phyloP scores from a whole-genome alignment of 2,113 vertebrate species.

The Proteles cristata region DNA sequence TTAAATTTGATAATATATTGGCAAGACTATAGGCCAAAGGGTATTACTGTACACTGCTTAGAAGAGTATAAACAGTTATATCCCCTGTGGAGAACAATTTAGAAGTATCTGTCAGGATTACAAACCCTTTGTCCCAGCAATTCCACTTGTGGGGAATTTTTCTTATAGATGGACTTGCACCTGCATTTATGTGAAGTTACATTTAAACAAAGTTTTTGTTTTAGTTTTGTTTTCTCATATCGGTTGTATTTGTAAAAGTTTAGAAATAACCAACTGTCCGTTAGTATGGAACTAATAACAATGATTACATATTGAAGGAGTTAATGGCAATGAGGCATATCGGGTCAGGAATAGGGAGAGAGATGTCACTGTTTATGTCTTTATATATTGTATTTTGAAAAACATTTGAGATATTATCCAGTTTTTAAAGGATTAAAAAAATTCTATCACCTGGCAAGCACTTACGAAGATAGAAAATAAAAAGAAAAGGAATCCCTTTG shows the following conservation, averaged over 20 bases:
- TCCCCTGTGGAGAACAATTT: neutral
- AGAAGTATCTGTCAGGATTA: neutral
- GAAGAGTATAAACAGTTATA: neutral
- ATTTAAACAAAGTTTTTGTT: neutral
- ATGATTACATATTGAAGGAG: neutral
- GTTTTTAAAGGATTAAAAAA: neutral
- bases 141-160: slow-evolving; percentile 7
- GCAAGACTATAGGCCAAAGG: neutral
- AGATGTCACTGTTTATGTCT: neutral
- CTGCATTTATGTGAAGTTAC: neutral
- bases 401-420: neutral
- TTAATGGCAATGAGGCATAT: neutral
- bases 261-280: neutral
- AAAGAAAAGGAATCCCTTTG: neutral
- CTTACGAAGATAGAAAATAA: slow-evolving; percentile 1
- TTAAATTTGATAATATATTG: slow-evolving; percentile 15
- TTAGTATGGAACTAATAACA: neutral
- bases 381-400: slow-evolving; percentile 14
- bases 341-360: neutral
- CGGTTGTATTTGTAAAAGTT: neutral
- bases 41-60: neutral
- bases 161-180: neutral
- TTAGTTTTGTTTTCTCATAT: neutral
- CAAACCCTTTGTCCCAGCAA: neutral
- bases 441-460: neutral